Evolutionary conservation across 2,888 invertebrate species (phyloP), one percentile per base, ranked within the genome.

Genomic region (Synanthedon andrenaeformis): DNA sequence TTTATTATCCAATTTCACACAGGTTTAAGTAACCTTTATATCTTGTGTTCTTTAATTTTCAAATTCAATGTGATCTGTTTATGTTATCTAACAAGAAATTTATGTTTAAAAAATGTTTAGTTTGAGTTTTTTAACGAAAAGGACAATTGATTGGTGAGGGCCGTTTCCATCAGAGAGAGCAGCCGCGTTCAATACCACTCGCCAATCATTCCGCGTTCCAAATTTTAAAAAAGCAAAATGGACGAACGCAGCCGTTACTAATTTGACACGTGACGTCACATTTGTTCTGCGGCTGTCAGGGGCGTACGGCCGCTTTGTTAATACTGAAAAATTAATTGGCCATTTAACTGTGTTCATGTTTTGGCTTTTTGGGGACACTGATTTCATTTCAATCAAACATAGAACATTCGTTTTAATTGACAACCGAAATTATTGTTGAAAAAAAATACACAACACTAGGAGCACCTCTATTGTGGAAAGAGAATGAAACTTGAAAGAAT

Each of bases 191-290:
- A 75, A 78, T 79, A 78, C 73, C 82, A 79, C 72, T 71, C 71
- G 69, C 79, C 83, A 79, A 83, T 83, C 81, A 79, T 73, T 75
- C 77, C 71, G 70, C 69, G 65, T 76, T 76, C 77, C 67, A 76
- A 81, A 77, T 82, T 35, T 82, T 76, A 74, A 83, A 84, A 83
- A 83, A 74, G 72, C 76, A 78, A 78, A 80, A 83, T 78, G 79
- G 72, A 68, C 63, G 74, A 70, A 73, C 65, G 65, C 76, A 66
- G 74, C 79, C 79, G 77, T 84, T 71, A 79, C 78, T 83, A 84
- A 84, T 85, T 79, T 83, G 83, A 82, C 80, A 75, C 69, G 75
- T 78, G 79, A 82, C 79, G 78, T 82, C 76, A 78, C 77, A 81
- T 79, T 76, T 79, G 74, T 71, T 73, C 72, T 72, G 76, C 59